Evolutionary conservation across 2,113 vertebrate species (phyloP), one percentile per base, ranked within the genome.

Genomic region (Atractosteus spatula): DNA sequence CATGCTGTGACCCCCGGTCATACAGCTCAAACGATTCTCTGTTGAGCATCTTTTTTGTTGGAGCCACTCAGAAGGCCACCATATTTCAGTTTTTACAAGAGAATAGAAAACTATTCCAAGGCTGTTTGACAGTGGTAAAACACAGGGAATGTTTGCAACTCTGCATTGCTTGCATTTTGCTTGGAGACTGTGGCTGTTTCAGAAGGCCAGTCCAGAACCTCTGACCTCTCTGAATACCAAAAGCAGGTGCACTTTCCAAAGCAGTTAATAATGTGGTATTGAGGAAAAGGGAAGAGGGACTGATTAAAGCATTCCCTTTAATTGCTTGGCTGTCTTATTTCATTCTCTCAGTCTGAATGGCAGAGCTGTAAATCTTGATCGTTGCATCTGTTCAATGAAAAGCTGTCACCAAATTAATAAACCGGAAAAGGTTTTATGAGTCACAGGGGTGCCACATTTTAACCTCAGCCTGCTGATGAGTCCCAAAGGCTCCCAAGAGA

Each of bases 391-490:
- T 10, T 17, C 47, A 16, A n/a, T 11, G 47, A 55, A 17, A 51
- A 68, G 66, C 66, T 68, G 66, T 68, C 66, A 55, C 17, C 66
- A 55, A 51, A 68, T 68, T 51, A 68, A 68, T 68, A 55, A 68
- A 68, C 7, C 16, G 16, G 16, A 47, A 68, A 59, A 54, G 66
- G 47, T 68, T 68, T 68, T 55, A 68, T 29, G 14, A 51, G 45
- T 44, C 45, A 29, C 8, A 6, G 7, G 2, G 47, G 45, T 55
- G 66, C 51, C 66, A 14, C 54, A n/a, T 55, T 68, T 68, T 68
- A 68, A 68, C 66, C 66, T 68, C 45, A 12, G 66, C 47, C n/a
- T 8, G 47, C 7, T 59, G 56, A 59, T 8, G 56, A 14, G 56
- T 59, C 56, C 12, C 56, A 59, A 3, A 3, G 56, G 12, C 14